Conservation (phyloP, 1,140 invertebrate genomes). For the Elysia chlorotica region DNA sequence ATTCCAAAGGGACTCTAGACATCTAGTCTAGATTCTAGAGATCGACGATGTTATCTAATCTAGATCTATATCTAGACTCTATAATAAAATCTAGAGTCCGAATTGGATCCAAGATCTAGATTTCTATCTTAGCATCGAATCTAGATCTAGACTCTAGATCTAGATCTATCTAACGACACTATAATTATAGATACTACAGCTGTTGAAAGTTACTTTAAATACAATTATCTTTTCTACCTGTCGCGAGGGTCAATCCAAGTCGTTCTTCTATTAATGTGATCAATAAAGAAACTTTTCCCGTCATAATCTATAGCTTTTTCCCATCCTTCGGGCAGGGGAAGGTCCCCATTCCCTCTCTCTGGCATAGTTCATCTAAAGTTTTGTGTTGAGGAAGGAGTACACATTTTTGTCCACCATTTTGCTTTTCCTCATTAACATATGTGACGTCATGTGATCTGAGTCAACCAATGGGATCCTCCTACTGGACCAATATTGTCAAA, state of each 20-base stretch:
- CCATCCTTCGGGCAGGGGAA: slow-evolving; percentile 61
- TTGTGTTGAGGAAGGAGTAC: slow-evolving; percentile 40
- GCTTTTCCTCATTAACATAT: slow-evolving; percentile 33
- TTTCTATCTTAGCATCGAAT: too few relatives aligned
- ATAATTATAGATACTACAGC: too few relatives aligned
- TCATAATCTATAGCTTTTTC: slow-evolving; percentile 58
- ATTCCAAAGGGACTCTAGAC: too few relatives aligned
- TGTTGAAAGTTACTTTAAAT: too few relatives aligned
- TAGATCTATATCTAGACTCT: too few relatives aligned
- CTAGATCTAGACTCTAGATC: neutral
- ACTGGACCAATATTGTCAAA: slow-evolving; percentile 25
- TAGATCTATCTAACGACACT: too few relatives aligned
- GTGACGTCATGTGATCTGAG: slow-evolving; percentile 35
- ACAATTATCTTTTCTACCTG: too few relatives aligned
- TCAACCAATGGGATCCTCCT: slow-evolving; percentile 33
- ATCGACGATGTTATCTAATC: too few relatives aligned
- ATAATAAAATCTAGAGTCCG: too few relatives aligned
- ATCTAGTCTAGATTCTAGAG: too few relatives aligned
- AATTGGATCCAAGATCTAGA: too few relatives aligned
- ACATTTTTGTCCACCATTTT: slow-evolving; percentile 38
- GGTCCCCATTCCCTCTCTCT: slow-evolving; percentile 53
- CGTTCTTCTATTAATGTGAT: slow-evolving; percentile 92
- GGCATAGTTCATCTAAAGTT: slow-evolving; percentile 58
- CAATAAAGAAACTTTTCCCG: slow-evolving; percentile 60
- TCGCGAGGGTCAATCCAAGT: slow-evolving; percentile 98